Evolutionary conservation across 2,797 vertebrate species (phyloP).

Genomic region (Tokudaia muenninki): DNA sequence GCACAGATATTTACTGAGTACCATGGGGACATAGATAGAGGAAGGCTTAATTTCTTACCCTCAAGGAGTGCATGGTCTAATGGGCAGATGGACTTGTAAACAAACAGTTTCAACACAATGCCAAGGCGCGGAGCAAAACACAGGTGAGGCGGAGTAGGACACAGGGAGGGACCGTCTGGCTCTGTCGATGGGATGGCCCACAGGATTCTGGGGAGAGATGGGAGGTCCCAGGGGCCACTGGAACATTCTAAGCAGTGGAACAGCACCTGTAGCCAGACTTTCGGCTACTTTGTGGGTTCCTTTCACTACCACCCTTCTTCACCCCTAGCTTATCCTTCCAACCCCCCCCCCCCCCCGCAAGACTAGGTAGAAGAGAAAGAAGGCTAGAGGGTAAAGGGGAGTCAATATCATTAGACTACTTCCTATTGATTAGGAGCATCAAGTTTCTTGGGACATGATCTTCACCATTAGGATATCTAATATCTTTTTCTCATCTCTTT

Average conservation of each 20-base stretch:
- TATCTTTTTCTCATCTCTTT: not conserved
- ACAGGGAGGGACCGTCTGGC: not conserved
- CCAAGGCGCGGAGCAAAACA: not conserved
- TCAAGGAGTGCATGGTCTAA: not conserved
- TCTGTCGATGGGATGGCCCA: not conserved
- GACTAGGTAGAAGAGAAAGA: not conserved
- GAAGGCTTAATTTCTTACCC: not conserved
- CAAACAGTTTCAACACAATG: not conserved
- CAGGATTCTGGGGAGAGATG: accelerated
- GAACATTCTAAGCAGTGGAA: not conserved
- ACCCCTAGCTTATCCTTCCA: not conserved
- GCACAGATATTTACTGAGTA: constrained; percentile 50
- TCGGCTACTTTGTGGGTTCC: not conserved
- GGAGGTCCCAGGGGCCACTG: too few species aligned
- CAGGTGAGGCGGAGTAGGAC: not conserved
- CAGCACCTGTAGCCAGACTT: not conserved
- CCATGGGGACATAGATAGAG: constrained; percentile 26
- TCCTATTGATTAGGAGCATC: not conserved
- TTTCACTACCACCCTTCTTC: not conserved
- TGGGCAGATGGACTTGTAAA: not conserved
- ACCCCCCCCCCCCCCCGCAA: not conserved
- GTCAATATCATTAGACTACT: not conserved
- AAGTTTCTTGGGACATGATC: not conserved
- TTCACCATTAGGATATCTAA: not conserved
- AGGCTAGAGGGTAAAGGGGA: not conserved